These are phyloP conservation scores for Anthrax anthrax DNA, from an alignment of 2,888 invertebrate species.

Conservation along the genomic window DNA sequence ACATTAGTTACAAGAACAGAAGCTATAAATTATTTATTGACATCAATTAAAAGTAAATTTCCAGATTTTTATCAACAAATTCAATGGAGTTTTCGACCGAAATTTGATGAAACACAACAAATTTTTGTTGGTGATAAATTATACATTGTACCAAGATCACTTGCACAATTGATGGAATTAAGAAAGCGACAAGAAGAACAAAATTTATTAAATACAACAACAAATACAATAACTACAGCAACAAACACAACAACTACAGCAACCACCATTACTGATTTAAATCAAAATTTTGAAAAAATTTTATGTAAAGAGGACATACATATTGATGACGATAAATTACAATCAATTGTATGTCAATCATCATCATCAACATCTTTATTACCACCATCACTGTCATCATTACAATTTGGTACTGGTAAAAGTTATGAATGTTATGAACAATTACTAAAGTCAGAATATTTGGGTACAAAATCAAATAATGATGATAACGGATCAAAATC, in stretches of 20 bases:
- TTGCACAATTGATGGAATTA: too few relatives aligned
- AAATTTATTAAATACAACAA: neutral
- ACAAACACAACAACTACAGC: neutral
- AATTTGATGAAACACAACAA: conserved; percentile 17
- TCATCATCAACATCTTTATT: neutral
- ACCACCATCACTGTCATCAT: neutral
- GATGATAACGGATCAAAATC: conserved; percentile 5
- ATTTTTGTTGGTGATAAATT: conserved; percentile 3
- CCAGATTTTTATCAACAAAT: conserved; percentile 30
- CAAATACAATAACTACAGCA: neutral
- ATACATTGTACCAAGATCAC: neutral
- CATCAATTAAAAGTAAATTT: conserved; percentile 29
- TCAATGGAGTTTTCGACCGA: conserved; percentile 22
- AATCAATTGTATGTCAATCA: neutral
- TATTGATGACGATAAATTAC: conserved; percentile 24
- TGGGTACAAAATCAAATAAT: too few relatives aligned
- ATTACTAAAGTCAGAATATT: conserved; percentile 5
- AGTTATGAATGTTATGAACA: too few relatives aligned
- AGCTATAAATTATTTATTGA: conserved; percentile 29
- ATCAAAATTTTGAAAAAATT: conserved; percentile 34
- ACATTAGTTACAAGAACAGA: conserved; percentile 23
- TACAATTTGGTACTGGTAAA: too few relatives aligned
- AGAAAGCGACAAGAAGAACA: too few relatives aligned
- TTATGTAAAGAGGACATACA: conserved; percentile 33
- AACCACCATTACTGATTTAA: conserved; percentile 22